Conservation (phyloP, 2,888 invertebrate species). For the Eristalis arbustorum region DNA sequence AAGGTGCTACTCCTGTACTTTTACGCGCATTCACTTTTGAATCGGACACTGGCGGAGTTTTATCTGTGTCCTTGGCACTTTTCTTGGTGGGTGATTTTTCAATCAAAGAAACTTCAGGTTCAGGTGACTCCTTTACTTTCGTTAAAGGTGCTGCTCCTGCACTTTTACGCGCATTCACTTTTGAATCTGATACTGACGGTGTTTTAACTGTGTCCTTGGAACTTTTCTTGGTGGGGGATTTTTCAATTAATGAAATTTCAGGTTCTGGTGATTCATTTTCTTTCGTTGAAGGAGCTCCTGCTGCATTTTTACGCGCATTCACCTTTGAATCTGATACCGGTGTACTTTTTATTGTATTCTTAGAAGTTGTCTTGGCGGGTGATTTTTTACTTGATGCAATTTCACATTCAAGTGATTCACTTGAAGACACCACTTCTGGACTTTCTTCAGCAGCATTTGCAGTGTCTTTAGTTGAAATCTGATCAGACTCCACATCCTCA, state of each 20-base stretch:
- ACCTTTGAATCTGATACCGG: too few species aligned
- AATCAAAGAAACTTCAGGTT: neutral
- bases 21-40: too few species aligned
- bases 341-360: neutral
- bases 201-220: neutral
- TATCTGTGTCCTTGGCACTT: neutral
- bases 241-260: neutral
- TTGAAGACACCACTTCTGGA: neutral
- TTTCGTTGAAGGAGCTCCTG: too few species aligned
- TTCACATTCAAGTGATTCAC: neutral
- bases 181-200: neutral
- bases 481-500: neutral
- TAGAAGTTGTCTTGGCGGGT: neutral
- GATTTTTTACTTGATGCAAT: neutral
- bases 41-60: too few species aligned
- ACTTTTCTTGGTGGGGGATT: neutral
- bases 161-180: too few species aligned
- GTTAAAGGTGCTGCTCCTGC: too few species aligned
- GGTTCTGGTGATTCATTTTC: neutral
- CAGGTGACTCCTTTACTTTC: neutral
- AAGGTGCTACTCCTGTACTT: too few species aligned
- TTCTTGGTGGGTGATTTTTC: neutral
- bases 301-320: too few species aligned
- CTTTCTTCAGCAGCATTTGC: neutral
- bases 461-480: neutral